These are phyloP conservation scores for Phocoena phocoena DNA, from an alignment of 2,113 vertebrate genomes.

Conservation along the genomic window DNA sequence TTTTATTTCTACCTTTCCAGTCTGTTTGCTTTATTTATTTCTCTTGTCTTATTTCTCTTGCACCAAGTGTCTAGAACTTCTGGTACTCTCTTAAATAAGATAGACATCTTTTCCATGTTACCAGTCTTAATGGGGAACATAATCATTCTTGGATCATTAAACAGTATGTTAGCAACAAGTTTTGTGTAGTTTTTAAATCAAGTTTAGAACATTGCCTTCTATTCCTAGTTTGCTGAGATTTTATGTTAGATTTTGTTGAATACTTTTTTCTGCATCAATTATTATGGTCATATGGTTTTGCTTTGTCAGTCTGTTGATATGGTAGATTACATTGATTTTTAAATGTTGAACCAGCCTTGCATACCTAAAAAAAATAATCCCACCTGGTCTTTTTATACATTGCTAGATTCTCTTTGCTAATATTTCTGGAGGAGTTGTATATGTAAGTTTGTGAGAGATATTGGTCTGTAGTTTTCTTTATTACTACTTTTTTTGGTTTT, in stretches of 20 bases:
- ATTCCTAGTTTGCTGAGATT: neutral
- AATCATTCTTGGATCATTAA: neutral
- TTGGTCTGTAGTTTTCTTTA: neutral
- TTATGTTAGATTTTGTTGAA: neutral
- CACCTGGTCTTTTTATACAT: neutral
- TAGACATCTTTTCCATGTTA: neutral
- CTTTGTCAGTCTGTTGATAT: neutral
- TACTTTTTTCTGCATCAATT: neutral
- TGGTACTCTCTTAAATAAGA: neutral
- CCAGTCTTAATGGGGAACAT: neutral
- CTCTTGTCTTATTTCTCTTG: neutral
- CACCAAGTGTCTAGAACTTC: neutral
- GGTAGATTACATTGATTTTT: neutral
- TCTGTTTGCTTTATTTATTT: neutral
- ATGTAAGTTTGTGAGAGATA: neutral
- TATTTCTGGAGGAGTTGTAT: neutral
- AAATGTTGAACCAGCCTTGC: neutral
- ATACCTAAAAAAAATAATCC: neutral
- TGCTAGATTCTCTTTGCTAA: neutral
- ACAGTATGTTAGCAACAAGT: neutral
- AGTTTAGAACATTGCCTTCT: neutral
- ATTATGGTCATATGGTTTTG: neutral
- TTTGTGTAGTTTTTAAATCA: neutral
- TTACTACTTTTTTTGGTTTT: neutral
- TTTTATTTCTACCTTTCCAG: neutral